phyloP scores from a whole-genome alignment of 2,113 vertebrate genomes.

The Cnemophilus loriae region DNA sequence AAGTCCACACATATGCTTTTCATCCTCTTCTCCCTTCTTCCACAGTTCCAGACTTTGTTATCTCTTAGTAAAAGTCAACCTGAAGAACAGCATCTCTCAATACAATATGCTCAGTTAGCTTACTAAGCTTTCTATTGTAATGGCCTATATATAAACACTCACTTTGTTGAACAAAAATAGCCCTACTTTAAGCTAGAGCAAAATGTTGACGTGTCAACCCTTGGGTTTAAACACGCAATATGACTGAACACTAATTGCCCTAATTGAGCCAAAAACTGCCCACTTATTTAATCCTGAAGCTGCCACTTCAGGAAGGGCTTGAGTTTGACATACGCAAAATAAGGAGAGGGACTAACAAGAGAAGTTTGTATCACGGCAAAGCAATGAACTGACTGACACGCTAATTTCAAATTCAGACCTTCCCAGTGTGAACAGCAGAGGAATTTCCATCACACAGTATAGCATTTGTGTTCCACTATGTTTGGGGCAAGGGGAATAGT shows the following conservation, averaged over 20 bases:
- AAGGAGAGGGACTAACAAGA: background rate
- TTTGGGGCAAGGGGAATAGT: background rate
- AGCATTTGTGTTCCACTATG: background rate
- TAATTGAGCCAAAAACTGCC: background rate
- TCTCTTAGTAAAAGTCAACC: background rate
- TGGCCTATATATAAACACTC: background rate
- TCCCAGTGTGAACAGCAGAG: background rate
- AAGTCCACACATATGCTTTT: background rate
- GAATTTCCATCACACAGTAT: background rate
- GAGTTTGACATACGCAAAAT: background rate
- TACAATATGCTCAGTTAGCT: background rate
- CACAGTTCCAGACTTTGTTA: background rate
- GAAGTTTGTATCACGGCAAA: background rate
- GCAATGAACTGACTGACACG: background rate
- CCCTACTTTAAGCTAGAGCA: background rate
- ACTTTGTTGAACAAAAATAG: background rate
- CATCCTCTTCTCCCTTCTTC: background rate
- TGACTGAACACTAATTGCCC: slow-evolving; percentile 1
- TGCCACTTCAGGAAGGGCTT: background rate
- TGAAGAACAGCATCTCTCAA: background rate
- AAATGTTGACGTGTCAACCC: background rate
- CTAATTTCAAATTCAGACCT: background rate
- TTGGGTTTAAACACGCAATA: background rate
- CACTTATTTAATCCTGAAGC: background rate
- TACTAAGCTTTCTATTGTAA: background rate